Percentiles rank a stretch among this genome's conserved stretches.
Conservation (phyloP, 2,888 invertebrate genomes). For the Drosophila heteroneura region DNA sequence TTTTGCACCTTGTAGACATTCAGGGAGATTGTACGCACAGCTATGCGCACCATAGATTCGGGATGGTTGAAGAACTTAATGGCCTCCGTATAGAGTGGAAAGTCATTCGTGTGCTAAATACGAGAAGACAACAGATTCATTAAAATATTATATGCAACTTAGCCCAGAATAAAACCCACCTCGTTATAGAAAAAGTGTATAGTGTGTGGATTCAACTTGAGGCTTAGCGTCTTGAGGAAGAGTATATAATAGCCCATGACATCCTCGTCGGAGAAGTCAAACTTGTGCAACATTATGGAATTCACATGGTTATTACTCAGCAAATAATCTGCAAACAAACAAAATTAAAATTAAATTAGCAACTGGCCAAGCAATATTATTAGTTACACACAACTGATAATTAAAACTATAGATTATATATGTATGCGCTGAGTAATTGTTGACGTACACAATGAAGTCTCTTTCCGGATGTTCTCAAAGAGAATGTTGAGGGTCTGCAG, state of each 20-base stretch:
- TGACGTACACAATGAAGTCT: conserved; percentile 98
- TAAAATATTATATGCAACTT: background rate
- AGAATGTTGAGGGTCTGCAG: conserved; percentile 99
- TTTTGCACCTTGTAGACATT: conserved; percentile 98
- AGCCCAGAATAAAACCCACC: conserved; percentile 54
- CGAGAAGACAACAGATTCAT: background rate
- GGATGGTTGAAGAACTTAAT: conserved; percentile 99
- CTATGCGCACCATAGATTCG: conserved; percentile 99
- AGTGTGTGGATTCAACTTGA: conserved; percentile 98
- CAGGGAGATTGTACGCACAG: conserved; percentile 97
- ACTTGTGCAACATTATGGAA: conserved; percentile 99
- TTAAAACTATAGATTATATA: background rate
- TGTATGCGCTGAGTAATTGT: background rate
- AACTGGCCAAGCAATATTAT: background rate
- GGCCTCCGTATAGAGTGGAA: conserved; percentile 99
- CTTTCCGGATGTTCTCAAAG: conserved; percentile 99
- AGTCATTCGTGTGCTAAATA: conserved; percentile 96
- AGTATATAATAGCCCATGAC: conserved; percentile 99
- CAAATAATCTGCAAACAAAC: conserved; percentile 93
- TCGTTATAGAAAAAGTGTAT: conserved; percentile 99
- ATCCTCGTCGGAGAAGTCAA: conserved; percentile 99
- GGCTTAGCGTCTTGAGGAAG: conserved; percentile 98
- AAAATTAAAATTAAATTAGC: background rate
- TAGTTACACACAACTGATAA: background rate
- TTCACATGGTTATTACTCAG: conserved; percentile 99